Evolutionary conservation across 1,140 invertebrate species (phyloP).

Genomic region (Drosophila sp.): DNA sequence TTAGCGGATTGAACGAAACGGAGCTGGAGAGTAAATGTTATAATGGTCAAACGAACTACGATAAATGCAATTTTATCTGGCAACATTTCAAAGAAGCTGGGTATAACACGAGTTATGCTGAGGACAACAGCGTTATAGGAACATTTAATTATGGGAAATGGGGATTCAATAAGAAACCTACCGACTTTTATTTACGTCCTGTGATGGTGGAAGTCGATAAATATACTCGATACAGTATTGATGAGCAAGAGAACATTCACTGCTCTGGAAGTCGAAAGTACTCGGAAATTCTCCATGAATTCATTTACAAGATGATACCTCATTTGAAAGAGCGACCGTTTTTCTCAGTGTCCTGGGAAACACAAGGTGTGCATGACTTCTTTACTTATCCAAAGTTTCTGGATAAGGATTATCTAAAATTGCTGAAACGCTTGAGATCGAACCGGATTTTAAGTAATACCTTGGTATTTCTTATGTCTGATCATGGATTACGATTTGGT

Average conservation of each 20-base stretch:
- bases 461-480: conserved; percentile 92
- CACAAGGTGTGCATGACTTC: conserved; percentile 55
- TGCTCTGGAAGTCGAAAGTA: conserved; percentile 48
- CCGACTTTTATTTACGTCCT: conserved; percentile 48
- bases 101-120: conserved; percentile 48
- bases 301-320: conserved; percentile 38
- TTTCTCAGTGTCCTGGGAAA: conserved; percentile 63
- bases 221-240: conserved; percentile 47
- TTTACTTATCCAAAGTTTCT: conserved; percentile 25
- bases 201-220: conserved; percentile 44
- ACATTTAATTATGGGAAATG: conserved; percentile 8
- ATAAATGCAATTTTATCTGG: conserved; percentile 37
- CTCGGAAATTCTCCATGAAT: conserved; percentile 37
- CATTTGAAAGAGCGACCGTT: conserved; percentile 18
- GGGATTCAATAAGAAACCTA: not conserved
- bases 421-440: conserved; percentile 19
- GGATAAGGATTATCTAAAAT: conserved; percentile 40
- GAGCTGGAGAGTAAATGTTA: conserved; percentile 87
- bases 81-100: conserved; percentile 33
- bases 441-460: conserved; percentile 87
- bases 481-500: conserved; percentile 94
- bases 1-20: conserved; percentile 87
- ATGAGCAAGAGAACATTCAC: conserved; percentile 19
- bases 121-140: conserved; percentile 30
- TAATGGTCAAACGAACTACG: conserved; percentile 52